Conservation (phyloP, 1,140 invertebrate species). For the Antheraea mylitta region DNA sequence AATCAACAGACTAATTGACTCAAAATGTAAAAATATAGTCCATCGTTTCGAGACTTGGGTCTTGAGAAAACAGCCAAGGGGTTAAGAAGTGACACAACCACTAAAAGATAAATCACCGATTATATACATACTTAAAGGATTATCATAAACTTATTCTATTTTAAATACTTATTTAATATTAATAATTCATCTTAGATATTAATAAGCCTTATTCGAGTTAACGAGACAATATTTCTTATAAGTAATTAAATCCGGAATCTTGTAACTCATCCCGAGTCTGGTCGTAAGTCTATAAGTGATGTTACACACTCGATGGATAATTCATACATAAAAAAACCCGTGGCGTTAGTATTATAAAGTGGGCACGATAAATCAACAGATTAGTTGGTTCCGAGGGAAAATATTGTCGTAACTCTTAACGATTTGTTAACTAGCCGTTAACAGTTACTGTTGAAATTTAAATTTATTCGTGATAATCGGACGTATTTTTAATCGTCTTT, state of each 20-base stretch:
- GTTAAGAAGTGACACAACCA: too few relatives aligned
- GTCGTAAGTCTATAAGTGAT: not conserved
- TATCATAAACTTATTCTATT: too few relatives aligned
- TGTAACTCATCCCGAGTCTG: not conserved
- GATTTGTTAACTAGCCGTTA: constrained; percentile 2
- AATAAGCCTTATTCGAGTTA: too few relatives aligned
- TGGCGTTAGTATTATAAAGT: constrained; percentile 1
- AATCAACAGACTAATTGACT: too few relatives aligned
- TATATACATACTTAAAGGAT: too few relatives aligned
- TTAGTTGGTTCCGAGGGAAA: constrained; percentile 1
- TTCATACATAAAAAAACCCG: constrained; percentile 1
- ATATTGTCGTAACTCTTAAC: constrained; percentile 4
- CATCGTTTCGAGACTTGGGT: too few relatives aligned
- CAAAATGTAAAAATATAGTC: too few relatives aligned
- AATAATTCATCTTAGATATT: too few relatives aligned
- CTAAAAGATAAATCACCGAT: too few relatives aligned
- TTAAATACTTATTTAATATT: too few relatives aligned
- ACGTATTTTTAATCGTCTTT: not conserved
- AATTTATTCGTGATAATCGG: not conserved
- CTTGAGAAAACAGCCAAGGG: too few relatives aligned
- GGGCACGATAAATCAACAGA: not conserved
- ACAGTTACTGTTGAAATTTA: not conserved
- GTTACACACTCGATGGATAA: not conserved
- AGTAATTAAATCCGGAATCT: not conserved
- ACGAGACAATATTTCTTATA: too few relatives aligned